phyloP scores from a whole-genome alignment of 2,888 invertebrate genomes.

The Diarsia brunnea region DNA sequence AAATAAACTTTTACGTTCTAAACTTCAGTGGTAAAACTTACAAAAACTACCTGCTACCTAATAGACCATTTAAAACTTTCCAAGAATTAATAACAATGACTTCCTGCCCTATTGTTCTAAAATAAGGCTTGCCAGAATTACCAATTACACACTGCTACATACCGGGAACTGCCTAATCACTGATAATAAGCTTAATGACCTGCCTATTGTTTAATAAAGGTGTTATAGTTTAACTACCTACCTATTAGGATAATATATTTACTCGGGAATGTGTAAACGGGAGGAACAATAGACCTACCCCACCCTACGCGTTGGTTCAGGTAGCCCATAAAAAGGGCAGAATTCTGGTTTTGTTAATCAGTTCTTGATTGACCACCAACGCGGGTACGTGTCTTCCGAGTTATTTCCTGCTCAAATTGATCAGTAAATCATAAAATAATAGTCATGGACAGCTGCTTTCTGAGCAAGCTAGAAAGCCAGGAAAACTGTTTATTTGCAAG shows the following conservation, averaged over 20 bases:
- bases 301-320: not conserved
- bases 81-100: not conserved
- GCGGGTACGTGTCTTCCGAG: too few species aligned
- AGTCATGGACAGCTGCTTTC: too few species aligned
- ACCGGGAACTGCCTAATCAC: slow-evolving; percentile 10
- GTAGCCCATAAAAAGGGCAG: slow-evolving; percentile 11
- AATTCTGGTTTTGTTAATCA: not conserved
- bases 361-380: not conserved
- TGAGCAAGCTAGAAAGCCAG: too few species aligned
- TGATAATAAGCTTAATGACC: slow-evolving; percentile 9
- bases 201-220: slow-evolving; percentile 11
- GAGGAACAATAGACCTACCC: not conserved
- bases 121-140: slow-evolving; percentile 3
- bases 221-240: not conserved
- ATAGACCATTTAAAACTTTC: not conserved
- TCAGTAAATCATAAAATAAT: not conserved
- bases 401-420: not conserved
- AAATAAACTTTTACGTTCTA: not conserved
- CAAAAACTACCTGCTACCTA: not conserved
- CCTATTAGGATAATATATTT: not conserved
- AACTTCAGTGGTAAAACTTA: not conserved
- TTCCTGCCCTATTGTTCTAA: not conserved
- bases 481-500: too few species aligned
- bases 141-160: not conserved
- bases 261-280: not conserved